phyloP scores from a whole-genome alignment of 23 tunicate species.

The Diplosoma virens region DNA sequence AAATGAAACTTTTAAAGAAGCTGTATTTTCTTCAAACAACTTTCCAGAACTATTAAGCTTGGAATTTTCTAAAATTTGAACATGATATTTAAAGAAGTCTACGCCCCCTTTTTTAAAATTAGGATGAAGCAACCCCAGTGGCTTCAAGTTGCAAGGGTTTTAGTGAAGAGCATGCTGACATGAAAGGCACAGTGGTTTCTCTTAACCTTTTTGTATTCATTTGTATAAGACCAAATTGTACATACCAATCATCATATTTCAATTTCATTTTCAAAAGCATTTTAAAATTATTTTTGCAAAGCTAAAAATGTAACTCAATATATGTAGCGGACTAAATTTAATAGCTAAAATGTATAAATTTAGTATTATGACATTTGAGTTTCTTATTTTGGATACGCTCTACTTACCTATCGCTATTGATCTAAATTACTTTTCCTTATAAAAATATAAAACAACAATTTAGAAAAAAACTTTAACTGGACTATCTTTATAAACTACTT shows the following conservation, averaged over 20 bases:
- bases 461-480: not conserved
- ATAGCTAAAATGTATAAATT: not conserved
- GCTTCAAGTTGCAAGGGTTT: not conserved
- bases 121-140: slow-evolving; percentile 23
- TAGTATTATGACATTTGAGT: not conserved
- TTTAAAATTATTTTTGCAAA: not conserved
- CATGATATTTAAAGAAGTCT: slow-evolving; percentile 49
- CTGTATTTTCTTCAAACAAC: slow-evolving; percentile 29
- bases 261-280: not conserved
- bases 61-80: slow-evolving; percentile 18
- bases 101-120: slow-evolving; percentile 28
- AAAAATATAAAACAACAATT: not conserved
- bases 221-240: not conserved
- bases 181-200: not conserved
- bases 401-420: not conserved
- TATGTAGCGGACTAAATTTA: not conserved
- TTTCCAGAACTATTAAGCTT: slow-evolving; percentile 37
- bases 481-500: not conserved
- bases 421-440: not conserved
- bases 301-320: not conserved
- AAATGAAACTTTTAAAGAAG: slow-evolving; percentile 32
- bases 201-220: not conserved
- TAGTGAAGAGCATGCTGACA: not conserved
- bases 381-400: not conserved
- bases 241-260: not conserved